Percentiles rank a stretch among this genome's conserved stretches.
These are phyloP conservation scores for Cyanistes caeruleus DNA, from an alignment of 2,113 vertebrate species.

Conservation along the genomic window DNA sequence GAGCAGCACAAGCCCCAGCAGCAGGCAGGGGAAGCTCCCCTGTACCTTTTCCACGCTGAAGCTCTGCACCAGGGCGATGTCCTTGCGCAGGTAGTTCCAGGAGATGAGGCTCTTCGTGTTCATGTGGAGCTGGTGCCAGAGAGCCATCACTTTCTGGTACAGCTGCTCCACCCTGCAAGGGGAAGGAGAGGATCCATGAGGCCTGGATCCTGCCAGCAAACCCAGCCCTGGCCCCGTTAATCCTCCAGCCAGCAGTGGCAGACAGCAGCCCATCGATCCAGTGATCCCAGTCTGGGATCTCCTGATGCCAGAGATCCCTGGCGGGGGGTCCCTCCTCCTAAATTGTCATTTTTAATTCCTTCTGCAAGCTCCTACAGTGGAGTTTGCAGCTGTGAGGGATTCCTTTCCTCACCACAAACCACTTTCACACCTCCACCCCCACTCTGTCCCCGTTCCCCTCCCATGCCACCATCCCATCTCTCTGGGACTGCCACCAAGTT, in stretches of 20 bases:
- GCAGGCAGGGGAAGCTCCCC: neutral
- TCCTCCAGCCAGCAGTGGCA: neutral
- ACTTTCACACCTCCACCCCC: neutral
- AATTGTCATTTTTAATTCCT: fast-evolving
- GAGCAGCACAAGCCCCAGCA: neutral
- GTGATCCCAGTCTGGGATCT: neutral
- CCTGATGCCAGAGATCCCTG: neutral
- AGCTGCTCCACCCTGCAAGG: conserved; percentile 87
- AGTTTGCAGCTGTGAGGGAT: neutral
- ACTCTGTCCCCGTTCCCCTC: neutral
- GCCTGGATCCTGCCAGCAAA: neutral
- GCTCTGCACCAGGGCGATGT: conserved; percentile 83
- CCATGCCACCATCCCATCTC: neutral
- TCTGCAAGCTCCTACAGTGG: neutral
- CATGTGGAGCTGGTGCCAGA: conserved; percentile 96
- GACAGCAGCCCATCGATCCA: neutral
- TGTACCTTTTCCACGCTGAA: conserved; percentile 90
- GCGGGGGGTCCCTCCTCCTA: neutral
- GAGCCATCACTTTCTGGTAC: conserved; percentile 97
- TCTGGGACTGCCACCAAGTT: neutral
- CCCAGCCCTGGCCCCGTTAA: neutral
- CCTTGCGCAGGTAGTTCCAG: conserved; percentile 93
- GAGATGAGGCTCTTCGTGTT: conserved; percentile 97
- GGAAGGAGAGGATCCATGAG: neutral
- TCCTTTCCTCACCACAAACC: neutral